Evolutionary conservation across 2,888 invertebrate species (phyloP), one percentile per base, ranked within the genome.

Genomic region (Diplolepis rosae): DNA sequence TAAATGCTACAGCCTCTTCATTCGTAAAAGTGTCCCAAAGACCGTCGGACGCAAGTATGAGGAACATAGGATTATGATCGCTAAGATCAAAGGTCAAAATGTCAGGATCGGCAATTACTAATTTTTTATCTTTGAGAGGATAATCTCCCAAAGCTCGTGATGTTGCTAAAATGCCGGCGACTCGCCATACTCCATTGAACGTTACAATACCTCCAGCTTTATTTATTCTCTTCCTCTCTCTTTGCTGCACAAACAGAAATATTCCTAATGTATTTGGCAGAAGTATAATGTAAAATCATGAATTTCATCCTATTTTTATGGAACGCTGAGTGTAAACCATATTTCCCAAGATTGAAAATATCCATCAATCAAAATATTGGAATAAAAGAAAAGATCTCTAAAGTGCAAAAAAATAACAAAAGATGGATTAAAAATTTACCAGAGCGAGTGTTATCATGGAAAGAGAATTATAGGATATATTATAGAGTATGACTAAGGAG

Each of bases 1-100:
- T 93, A 88, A 94, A 98, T 80, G 93, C 93, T 13, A 97, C 93
- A 28, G 98, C 98, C 89, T 98, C 98, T 87, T 98, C 97, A 89
- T 98, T 98, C 51, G 94, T 92, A 88, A 98, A 97, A 22, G 96
- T 97, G 88, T 98, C 98, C 98, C 98, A 98, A 35, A 98, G 91
- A 1, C 98, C 98, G 90, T 98, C 98, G 0, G 97, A 96, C 13
- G 98, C 98, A 71, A 98, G 91, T 74, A 98, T 94, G 80, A 98
- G 90, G 89, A 98, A 98, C 90, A 94, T 92, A 0, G 97, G 97
- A 84, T 94, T 94, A 84, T 95, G 94, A 89, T 96, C 95, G 71
- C 92, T 91, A 71, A 98, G 90, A 89, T 98, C 95, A 86, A 98
- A 98, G 32, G 96, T 95, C 81, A 97, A 90, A 80, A 98, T 96